These are phyloP conservation scores for Acronicta alni DNA, from an alignment of 2,888 invertebrate species.

Conservation along the genomic window DNA sequence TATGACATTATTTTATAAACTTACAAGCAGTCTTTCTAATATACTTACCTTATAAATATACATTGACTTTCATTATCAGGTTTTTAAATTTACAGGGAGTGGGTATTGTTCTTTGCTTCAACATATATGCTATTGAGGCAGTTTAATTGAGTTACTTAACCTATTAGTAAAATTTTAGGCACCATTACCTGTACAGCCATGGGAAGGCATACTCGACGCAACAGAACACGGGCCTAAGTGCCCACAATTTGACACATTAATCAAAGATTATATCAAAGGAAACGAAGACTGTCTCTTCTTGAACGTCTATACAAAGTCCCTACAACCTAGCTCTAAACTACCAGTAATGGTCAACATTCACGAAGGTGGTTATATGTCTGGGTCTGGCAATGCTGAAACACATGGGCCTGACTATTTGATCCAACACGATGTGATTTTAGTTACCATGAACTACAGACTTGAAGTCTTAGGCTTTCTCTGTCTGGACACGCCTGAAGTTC, in stretches of 20 bases:
- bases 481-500: slow-evolving; percentile 70
- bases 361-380: slow-evolving; percentile 78
- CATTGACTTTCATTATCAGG: too few relatives aligned
- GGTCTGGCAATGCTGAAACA: slow-evolving; percentile 71
- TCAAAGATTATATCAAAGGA: slow-evolving; percentile 62
- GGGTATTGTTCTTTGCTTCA: too few relatives aligned
- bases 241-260: slow-evolving; percentile 71
- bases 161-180: slow-evolving; percentile 56
- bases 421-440: slow-evolving; percentile 76
- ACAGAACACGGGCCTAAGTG: slow-evolving; percentile 73
- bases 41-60: too few relatives aligned
- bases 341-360: slow-evolving; percentile 83
- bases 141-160: not conserved
- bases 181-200: slow-evolving; percentile 68
- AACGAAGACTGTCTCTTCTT: slow-evolving; percentile 76
- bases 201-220: slow-evolving; percentile 74
- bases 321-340: slow-evolving; percentile 56
- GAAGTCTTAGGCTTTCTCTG: slow-evolving; percentile 68
- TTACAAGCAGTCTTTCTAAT: too few relatives aligned
- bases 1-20: too few relatives aligned
- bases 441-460: slow-evolving; percentile 80
- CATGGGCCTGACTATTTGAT: slow-evolving; percentile 78
- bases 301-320: slow-evolving; percentile 73
- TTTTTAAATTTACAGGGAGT: too few relatives aligned
- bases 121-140: not conserved